A percentile compares a stretch with the other conserved stretches of the same genome.
Conservation (phyloP, 2,113 vertebrate genomes). For the Mesitornis unicolor region DNA sequence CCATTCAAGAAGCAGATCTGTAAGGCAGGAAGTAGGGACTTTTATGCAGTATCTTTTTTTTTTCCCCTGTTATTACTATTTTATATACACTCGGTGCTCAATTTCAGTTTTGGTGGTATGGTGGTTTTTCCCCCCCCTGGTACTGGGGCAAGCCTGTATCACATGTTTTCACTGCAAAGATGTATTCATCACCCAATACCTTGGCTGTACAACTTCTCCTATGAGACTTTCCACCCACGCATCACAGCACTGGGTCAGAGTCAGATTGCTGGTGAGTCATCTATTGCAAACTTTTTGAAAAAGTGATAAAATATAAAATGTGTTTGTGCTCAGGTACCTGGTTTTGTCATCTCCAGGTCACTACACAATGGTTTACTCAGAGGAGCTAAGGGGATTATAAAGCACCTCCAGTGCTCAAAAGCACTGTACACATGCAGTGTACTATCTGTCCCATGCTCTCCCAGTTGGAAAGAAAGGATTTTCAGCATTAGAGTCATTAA, state of each 20-base stretch:
- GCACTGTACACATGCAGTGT: not conserved
- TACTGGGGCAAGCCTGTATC: not conserved
- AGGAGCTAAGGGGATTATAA: not conserved
- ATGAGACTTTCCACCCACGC: not conserved
- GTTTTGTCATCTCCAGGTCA: not conserved
- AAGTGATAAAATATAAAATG: constrained; percentile 13
- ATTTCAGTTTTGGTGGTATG: not conserved
- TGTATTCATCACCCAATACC: not conserved
- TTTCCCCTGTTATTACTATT: not conserved
- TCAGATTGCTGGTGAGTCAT: not conserved
- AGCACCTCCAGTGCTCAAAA: not conserved
- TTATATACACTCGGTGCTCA: not conserved
- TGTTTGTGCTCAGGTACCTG: not conserved
- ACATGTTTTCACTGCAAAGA: not conserved
- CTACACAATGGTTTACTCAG: not conserved
- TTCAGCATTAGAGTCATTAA: not conserved
- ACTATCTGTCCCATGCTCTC: not conserved
- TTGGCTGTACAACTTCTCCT: not conserved
- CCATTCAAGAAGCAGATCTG: not conserved
- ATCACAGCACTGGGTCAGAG: not conserved
- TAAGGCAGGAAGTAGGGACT: not conserved
- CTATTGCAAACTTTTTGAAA: not conserved
- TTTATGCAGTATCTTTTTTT: not conserved
- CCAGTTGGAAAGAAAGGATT: not conserved
- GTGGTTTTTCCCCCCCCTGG: rapidly evolving